phyloP scores from a whole-genome alignment of 2,797 vertebrate genomes.

The Vespertilio murinus region DNA sequence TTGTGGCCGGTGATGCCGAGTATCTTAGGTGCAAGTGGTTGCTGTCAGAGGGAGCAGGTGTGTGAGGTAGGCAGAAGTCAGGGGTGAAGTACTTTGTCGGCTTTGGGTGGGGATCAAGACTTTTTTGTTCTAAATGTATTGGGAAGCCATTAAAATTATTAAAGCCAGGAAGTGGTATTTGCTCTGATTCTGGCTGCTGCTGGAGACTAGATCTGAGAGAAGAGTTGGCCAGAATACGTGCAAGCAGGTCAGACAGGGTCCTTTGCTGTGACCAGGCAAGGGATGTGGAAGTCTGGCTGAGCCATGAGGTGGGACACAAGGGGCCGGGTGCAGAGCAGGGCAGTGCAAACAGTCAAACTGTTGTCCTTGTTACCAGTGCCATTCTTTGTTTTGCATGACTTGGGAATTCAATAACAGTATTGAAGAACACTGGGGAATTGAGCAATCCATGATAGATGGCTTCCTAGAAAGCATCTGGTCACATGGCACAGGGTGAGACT shows the following conservation, averaged over 20 bases:
- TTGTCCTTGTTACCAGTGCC: rapidly evolving
- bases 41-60: background rate
- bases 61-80: background rate
- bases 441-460: no score
- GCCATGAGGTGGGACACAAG: background rate
- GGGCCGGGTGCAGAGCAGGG: background rate
- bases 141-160: background rate
- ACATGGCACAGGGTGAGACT: rapidly evolving
- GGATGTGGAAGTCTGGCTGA: background rate
- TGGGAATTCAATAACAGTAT: background rate
- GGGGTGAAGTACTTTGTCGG: background rate
- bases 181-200: background rate
- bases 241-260: background rate
- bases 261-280: background rate
- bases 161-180: background rate
- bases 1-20: background rate
- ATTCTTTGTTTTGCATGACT: background rate
- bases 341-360: background rate
- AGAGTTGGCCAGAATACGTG: no score
- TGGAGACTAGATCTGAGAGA: background rate
- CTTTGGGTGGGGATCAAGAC: background rate
- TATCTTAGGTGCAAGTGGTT: background rate
- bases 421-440: background rate
- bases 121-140: background rate
- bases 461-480: background rate